phyloP scores from a whole-genome alignment of 2,113 vertebrate species.

The Carlito syrichta region DNA sequence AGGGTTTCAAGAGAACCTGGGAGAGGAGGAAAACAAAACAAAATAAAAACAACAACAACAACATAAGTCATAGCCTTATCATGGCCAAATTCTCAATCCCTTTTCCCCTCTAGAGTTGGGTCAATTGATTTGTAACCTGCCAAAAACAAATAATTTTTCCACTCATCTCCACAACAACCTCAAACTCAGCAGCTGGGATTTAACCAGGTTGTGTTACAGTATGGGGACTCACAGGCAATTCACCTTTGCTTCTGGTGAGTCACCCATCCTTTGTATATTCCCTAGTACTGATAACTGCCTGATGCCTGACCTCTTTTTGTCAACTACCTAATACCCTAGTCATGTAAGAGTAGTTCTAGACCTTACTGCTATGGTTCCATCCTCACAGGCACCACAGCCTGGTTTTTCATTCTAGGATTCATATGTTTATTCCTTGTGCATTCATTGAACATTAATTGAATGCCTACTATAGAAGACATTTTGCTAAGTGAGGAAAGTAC shows the following conservation, averaged over 20 bases:
- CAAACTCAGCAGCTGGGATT: neutral
- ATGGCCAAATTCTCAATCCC: neutral
- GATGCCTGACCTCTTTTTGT: neutral
- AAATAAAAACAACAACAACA: neutral
- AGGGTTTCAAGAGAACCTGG: constrained; percentile 12
- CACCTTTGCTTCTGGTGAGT: neutral
- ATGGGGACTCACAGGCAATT: neutral
- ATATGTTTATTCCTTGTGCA: neutral
- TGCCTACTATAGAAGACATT: neutral
- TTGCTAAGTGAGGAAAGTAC: neutral
- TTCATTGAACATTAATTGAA: neutral
- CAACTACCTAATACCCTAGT: neutral
- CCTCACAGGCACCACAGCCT: neutral
- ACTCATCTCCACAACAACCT: neutral
- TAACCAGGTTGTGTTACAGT: neutral
- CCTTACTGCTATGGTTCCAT: neutral
- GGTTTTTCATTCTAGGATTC: neutral
- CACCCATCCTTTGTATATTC: neutral
- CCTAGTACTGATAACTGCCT: neutral
- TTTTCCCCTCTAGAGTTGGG: neutral
- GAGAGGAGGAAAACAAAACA: neutral
- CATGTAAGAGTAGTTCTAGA: neutral
- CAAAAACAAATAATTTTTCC: neutral
- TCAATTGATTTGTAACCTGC: neutral
- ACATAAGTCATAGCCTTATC: neutral